Evolutionary conservation across 2,113 vertebrate genomes (phyloP).

Genomic region (Tautogolabrus adspersus): DNA sequence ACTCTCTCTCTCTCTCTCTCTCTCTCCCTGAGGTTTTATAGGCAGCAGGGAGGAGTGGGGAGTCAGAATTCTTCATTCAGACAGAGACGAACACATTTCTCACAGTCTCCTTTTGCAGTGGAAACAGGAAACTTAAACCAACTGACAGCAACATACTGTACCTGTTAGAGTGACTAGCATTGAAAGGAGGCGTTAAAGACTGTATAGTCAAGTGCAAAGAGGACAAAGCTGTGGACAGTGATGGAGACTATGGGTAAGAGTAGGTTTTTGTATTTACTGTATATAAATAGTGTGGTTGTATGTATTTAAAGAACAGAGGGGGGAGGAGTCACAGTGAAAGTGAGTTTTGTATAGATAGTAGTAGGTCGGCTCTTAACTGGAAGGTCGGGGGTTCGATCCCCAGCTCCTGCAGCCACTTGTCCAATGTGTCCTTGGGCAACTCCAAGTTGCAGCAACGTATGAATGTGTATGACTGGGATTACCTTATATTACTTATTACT

Average conservation of each 20-base stretch:
- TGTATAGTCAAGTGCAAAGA: background rate
- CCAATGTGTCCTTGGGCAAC: too few relatives aligned
- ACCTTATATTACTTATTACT: too few relatives aligned
- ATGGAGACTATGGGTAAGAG: conserved; percentile 77
- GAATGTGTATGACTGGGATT: too few relatives aligned
- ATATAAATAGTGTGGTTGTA: background rate
- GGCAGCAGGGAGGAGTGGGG: conserved; percentile 11
- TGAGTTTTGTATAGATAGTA: background rate
- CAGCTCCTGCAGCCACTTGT: too few relatives aligned
- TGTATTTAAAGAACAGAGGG: background rate
- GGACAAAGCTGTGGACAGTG: conserved; percentile 10
- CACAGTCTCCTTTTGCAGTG: conserved; percentile 5
- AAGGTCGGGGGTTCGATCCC: too few relatives aligned
- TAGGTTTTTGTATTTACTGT: background rate
- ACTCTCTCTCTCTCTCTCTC: background rate
- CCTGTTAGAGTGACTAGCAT: background rate
- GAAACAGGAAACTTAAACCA: background rate
- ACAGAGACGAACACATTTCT: conserved; percentile 26
- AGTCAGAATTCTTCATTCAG: conserved; percentile 26
- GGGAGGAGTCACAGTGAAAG: background rate
- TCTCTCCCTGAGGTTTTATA: conserved; percentile 47
- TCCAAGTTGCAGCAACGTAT: too few relatives aligned
- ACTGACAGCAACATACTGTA: background rate
- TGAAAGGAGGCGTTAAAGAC: background rate
- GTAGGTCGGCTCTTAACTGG: too few relatives aligned